A percentile compares a stretch with the other conserved stretches of the same genome.
Evolutionary conservation across 2,797 vertebrate genomes (phyloP).

Genomic region (Poeciliopsis turneri): DNA sequence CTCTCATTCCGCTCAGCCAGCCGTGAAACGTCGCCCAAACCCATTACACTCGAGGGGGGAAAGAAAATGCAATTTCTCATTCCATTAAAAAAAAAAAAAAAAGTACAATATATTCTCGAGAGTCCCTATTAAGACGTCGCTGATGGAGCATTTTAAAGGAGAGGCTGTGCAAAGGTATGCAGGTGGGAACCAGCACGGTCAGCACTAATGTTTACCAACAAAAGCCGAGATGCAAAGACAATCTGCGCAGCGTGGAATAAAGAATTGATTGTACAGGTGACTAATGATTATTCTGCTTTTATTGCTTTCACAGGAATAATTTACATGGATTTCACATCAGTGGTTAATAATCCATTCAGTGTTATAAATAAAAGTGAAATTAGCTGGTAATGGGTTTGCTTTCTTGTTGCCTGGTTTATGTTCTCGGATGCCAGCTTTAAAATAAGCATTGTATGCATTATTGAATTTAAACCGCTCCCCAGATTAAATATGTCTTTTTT

Average conservation of each 20-base stretch:
- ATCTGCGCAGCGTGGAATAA: constrained; percentile 45
- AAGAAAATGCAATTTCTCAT: constrained; percentile 98
- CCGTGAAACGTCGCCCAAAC: constrained; percentile 95
- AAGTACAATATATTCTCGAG: constrained; percentile 91
- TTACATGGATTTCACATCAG: constrained; percentile 93
- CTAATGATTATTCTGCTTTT: constrained; percentile 91
- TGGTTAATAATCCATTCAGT: constrained; percentile 90
- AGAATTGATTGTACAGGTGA: constrained; percentile 85
- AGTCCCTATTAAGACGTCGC: constrained; percentile 94
- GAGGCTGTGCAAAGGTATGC: constrained; percentile 55
- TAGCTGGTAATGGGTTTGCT: constrained; percentile 89
- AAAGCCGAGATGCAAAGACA: constrained; percentile 1
- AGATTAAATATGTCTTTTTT: neutral
- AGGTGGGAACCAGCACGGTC: constrained; percentile 55
- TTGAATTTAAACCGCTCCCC: neutral
- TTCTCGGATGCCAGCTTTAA: constrained; percentile 16
- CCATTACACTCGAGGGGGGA: constrained; percentile 89
- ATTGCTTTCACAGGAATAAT: constrained; percentile 89
- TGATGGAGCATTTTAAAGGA: constrained; percentile 89
- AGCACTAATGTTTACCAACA: constrained; percentile 79
- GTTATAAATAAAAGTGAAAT: constrained; percentile 91
- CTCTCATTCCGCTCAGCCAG: constrained; percentile 96
- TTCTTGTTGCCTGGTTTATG: constrained; percentile 75
- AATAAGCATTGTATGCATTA: neutral
- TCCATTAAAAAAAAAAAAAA: constrained; percentile 89